Base-by-base conservation (phyloP, 2,797 vertebrate genomes). In the Parauchenoglanis ngamensis region DNA sequence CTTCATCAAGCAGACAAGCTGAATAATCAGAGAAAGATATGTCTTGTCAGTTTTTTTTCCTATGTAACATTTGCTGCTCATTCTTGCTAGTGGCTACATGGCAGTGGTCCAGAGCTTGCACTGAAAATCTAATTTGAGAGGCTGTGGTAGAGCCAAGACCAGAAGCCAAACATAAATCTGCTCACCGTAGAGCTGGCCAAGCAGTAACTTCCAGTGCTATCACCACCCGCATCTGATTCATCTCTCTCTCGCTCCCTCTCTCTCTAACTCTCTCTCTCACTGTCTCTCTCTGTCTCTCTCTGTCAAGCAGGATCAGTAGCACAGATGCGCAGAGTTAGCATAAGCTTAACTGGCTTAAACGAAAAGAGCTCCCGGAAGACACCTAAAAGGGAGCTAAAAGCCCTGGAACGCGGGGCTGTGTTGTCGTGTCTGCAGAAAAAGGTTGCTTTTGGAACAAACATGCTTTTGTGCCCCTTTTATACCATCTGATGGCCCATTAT, bases 111-210 rank as follows among this genome's bases (percentile, higher is more conserved):
- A 92, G 87, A 80, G 79, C 85, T 85, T 83, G 79, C 70, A 86
- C 89, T 91, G 90, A 90, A 89, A 92, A 91, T 91, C 89, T 91
- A 90, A 91, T 92, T 89, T 92, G 90, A 90, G 90, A 90, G 84
- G 84, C 84, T 84, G 87, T 87, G 82, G 86, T 70, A 89, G 88
- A 87, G 88, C 92, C 90, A 89, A 90, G 89, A 87, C 89, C 88
- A 70, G 85, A 88, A 90, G 90, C 90, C 84, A 85, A 87, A 89
- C 89, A 88, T 92, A 92, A 91, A 92, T 92, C 89, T 90, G 90
- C 84, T 86, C 83, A 88, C 78, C 79, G 68, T 88, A 81, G 83
- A 86, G 89, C 90, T 91, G 86, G 65, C 87, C 75, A 89, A 89
- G 86, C 87, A 85, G 85, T 86, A 85, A 89, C 89, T 88, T 87